Percentiles rank a stretch among this genome's conserved stretches.
These are phyloP conservation scores for Drosophila subsilvestris DNA, from an alignment of 2,888 invertebrate genomes.

Conservation along the genomic window DNA sequence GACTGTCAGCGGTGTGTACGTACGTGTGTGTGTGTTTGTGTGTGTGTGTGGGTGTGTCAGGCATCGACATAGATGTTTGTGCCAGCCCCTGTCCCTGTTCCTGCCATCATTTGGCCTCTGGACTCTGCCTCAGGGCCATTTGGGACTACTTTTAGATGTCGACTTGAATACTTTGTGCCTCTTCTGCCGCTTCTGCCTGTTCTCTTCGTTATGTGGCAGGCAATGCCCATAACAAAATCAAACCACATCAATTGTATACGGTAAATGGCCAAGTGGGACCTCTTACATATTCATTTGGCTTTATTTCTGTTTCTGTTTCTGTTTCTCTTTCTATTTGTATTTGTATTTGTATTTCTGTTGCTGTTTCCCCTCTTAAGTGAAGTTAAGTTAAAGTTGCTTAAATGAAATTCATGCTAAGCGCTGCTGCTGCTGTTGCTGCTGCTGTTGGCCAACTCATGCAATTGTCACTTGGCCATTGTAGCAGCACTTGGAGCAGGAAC, in stretches of 20 bases:
- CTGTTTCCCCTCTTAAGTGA: not conserved
- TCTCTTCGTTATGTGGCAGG: constrained; percentile 71
- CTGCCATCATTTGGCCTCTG: constrained; percentile 22
- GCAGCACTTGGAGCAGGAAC: not conserved
- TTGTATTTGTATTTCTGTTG: constrained; percentile 16
- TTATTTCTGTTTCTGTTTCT: constrained; percentile 16
- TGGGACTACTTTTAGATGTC: constrained; percentile 48
- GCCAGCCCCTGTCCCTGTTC: no score
- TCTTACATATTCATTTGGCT: constrained; percentile 77
- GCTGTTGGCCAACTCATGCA: constrained; percentile 58
- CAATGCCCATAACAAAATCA: constrained; percentile 77
- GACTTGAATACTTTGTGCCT: constrained; percentile 20
- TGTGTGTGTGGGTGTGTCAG: not conserved
- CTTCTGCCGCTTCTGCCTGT: constrained; percentile 29
- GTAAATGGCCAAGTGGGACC: constrained; percentile 80
- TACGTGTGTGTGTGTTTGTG: constrained; percentile 19
- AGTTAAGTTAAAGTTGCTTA: constrained; percentile 53
- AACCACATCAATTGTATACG: constrained; percentile 79
- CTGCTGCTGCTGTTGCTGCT: not conserved
- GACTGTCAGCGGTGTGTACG: constrained; percentile 35
- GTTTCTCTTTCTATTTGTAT: constrained; percentile 9
- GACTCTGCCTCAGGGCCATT: constrained; percentile 27
- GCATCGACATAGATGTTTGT: no score
- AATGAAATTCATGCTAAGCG: constrained; percentile 72
- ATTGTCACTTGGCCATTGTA: constrained; percentile 62